Evolutionary conservation across 2,888 invertebrate genomes (phyloP), one percentile per base, ranked within the genome.

Genomic region (Diaprepes abbreviatus): DNA sequence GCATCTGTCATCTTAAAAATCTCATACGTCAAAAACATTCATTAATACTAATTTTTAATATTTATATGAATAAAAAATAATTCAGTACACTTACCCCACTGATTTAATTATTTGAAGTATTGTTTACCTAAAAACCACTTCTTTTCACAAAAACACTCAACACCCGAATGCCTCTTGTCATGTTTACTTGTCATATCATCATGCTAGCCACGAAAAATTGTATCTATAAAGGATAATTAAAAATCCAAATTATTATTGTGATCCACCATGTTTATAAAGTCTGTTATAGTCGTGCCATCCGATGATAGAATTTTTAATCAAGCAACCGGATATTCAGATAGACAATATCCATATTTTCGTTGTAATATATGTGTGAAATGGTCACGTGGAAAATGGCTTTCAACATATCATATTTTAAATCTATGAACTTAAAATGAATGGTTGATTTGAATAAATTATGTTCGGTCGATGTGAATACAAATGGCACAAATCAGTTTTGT

Each of bases 231-330:
- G 16, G 2, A 33, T 28, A 66, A 66, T 66, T 66, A 66, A 50
- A 66, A 66, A 58, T n/a, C 66, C 31, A 10, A 59, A 65, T 54
- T 48, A 59, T 45, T 35, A 33, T 43, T 31, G 57, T 52, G 59
- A 52, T 48, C 33, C 33, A 12, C 57, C 58, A 54, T 66, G 36
- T 52, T 55, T 21, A 35, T 35, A 38, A 5, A 52, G 36, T 60
- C 33, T 19, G 36, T 62, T 62, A 45, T 21, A 35, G 10, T 16
- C 48, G 21, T 48, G 50, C 43, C 33, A 38, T 28, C 43, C 55
- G 35, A 55, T 67, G 62, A 62, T 67, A 67, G 67, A 67, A 67
- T 67, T 62, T 67, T 67, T 62, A 67, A 67, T 62, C 55, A 57
- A 17, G 28, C 17, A 38, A 60, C 59, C 59, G 66, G 60, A 66